phyloP scores from a whole-genome alignment of 2,113 vertebrate genomes.

The Dromaius novaehollandiae region DNA sequence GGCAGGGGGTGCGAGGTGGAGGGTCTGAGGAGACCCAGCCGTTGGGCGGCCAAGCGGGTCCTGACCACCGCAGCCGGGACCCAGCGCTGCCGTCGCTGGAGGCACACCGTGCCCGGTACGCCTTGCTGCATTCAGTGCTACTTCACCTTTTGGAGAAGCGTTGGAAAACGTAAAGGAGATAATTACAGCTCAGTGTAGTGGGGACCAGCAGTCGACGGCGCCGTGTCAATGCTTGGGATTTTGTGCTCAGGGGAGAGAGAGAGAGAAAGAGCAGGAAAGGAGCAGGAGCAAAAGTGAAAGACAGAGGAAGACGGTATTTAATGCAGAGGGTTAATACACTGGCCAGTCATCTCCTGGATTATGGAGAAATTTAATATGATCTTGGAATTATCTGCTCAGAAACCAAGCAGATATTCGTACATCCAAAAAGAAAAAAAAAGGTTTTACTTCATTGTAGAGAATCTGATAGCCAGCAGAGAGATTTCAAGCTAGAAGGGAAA shows the following conservation, averaged over 20 bases:
- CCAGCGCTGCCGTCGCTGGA: not conserved
- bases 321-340: not conserved
- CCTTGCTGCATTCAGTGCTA: not conserved
- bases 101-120: not conserved
- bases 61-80: not conserved
- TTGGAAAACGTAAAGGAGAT: not conserved
- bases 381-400: conserved; percentile 10
- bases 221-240: not conserved
- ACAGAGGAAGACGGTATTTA: not conserved
- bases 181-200: not conserved
- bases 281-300: not conserved
- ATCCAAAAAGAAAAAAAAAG: not conserved
- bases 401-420: not conserved
- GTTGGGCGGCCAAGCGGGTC: not conserved
- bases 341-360: not conserved
- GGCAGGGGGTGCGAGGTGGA: not conserved
- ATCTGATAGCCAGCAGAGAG: not conserved
- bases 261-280: not conserved
- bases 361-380: not conserved
- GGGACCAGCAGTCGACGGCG: not conserved
- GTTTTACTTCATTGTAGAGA: not conserved
- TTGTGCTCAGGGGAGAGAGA: not conserved
- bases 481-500: not conserved
- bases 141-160: not conserved
- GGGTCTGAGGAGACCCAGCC: not conserved